Base-by-base conservation (phyloP, 2,113 vertebrate species). In the Phyllopteryx taeniolatus region DNA sequence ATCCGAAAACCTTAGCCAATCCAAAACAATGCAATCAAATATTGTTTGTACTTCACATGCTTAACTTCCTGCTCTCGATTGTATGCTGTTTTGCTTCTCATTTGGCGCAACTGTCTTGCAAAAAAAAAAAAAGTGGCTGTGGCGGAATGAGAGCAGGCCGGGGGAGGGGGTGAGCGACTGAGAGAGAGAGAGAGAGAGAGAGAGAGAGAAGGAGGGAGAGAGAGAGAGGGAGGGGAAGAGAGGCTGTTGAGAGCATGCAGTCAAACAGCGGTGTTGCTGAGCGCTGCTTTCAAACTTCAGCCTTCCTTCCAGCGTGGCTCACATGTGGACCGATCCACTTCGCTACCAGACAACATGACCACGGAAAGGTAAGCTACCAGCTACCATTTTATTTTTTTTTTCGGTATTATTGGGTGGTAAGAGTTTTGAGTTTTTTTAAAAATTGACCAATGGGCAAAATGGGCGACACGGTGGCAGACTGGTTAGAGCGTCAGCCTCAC, bases 141-240 rank as follows among this genome's bases (percentile, higher is more conserved):
- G 56, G 22, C 31, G 27, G 14, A 35, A 35, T 8, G 31, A 61
- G 8, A 61, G 59, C 13, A 47, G 70, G 80, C 80, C 80, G 73
- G 59, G 54, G 8, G 17, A 35, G 14, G 31, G 35, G 44, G 44
- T 43, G 14, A 33, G 20, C n/a, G 9, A 35, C 31, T n/a, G 27
- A 31, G 27, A 35, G 59, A 5, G 15, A 61, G 59, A 39, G 7
- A 61, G 15, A 17, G 33, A 31, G 31, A 8, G 33, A 19, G 59
- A 17, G 15, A 39, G 59, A 9, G 59, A 19, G 49, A 49, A 49
- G 27, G 2, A 75, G 71, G 31, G 7, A 20, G 17, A 6, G 57
- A 17, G 61, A 22, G 42, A 22, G 5, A 22, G 43, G 14, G 42
- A 11, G 62, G 8, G 42, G 7, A 19, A 3, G 42, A 22, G 59